Evolutionary conservation across 2,113 vertebrate genomes (phyloP), one percentile per base, ranked within the genome.

Genomic region (Lipophrys pholis): DNA sequence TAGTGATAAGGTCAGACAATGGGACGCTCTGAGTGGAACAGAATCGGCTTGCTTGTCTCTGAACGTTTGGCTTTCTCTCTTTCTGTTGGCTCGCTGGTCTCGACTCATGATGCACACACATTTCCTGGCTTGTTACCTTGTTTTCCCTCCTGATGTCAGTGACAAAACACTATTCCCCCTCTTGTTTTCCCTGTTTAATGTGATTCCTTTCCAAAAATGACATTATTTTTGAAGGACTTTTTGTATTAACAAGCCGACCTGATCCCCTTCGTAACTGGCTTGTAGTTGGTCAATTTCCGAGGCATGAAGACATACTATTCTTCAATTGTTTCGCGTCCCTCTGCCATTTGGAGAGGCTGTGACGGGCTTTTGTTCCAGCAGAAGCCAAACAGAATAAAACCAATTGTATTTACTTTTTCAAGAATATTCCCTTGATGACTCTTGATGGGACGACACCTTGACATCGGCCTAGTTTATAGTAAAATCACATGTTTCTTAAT

Each of bases 1-100:
- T 89, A 92, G 83, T 79, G 91, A 92, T 83, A 91, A 95, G 93
- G 92, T 94, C 90, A 92, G 90, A 87, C 78, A 76, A 75, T 75
- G 82, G 80, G 90, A 81, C 62, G 17, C 9, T 69, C 50, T 73
- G 39, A 54, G 68, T 42, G 7, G 38, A 76, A 70, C 91, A 78
- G 73, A 83, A 88, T 83, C 84, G 85, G 85, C 69, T 83, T 83
- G 80, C 84, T 84, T 91, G 80, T 74, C 80, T 80, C 61, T 59
- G 63, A 68, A 54, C 66, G 14, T 80, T 78, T 80, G 45, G 69
- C 76, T 80, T 77, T 51, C 71, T 48, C 53, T 77, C 61, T 50
- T 78, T 82, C 53, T 53, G 21, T 83, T 79, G 36, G 43, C 58
- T 81, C 82, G 61, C 81, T 63, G 21, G 9, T 84, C 60, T 69